Base-by-base conservation (phyloP, 2,888 invertebrate genomes). In the Lypha dubia region DNA sequence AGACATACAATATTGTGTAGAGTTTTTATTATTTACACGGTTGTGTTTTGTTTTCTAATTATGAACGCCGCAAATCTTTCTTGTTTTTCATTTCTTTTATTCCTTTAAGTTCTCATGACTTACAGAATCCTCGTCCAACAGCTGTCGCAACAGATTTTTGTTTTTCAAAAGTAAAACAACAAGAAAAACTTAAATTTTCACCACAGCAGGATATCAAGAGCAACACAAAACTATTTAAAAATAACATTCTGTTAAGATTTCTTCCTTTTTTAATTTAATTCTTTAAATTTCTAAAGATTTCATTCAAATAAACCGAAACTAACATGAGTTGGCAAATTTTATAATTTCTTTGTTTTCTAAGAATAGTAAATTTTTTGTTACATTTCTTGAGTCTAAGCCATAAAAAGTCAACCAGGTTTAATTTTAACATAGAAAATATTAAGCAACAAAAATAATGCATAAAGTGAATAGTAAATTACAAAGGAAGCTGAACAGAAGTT, bases 121-220 rank as follows among this genome's bases (percentile, higher is more conserved):
- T 62, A 77, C 63, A 74, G 81, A 81, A 84, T 84, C 77, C 74
- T 84, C 79, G 63, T 77, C 84, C 81, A 84, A 81, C 84, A 84
- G 84, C 84, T 84, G 84, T 84, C 84, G 84, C 84, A 84, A 84
- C 84, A 84, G 84, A 84, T 81, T 84, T 83, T 81, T 32, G 63
- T 77, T n/a, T 76, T 32, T 5, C 56, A 58, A 60, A 67, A 41
- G 20, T 22, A 60, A 74, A 81, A 56, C 44, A 70, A 20, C 17
- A 70, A 28, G 20, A 63, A 49, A 74, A 71, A 67, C 35, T 53
- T 35, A 74, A 56, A 70, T 74, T 81, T 74, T 84, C 84, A 84
- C 84, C 84, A 84, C 84, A 84, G 84, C 84, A 79, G 84, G 84
- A 84, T 65, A 65, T 53, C 84, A 51, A 73, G 74, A 56, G 9